phyloP scores from a whole-genome alignment of 2,888 invertebrate genomes.

The Caenorhabditis auriculariae region DNA sequence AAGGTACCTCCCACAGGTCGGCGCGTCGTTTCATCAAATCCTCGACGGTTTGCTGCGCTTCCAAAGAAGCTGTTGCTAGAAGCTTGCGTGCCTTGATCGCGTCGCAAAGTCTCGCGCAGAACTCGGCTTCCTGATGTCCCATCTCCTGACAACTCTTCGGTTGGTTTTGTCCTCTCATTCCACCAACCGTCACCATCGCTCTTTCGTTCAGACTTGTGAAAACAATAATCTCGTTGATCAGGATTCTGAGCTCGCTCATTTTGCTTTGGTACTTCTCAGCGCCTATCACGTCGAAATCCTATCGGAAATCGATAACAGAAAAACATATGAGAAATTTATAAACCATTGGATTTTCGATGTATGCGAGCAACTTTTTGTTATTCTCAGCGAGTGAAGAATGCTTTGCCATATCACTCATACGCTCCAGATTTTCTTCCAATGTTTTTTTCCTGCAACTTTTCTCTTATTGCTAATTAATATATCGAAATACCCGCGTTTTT shows the following conservation, averaged over 20 bases:
- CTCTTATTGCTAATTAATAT: too few relatives aligned
- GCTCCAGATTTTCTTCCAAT: too few relatives aligned
- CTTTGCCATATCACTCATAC: too few relatives aligned
- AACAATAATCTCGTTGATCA: constrained; percentile 26
- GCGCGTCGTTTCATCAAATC: constrained; percentile 14
- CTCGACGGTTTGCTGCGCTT: constrained; percentile 16
- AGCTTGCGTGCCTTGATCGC: constrained; percentile 4
- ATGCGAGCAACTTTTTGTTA: too few relatives aligned
- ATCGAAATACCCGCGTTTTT: neutral
- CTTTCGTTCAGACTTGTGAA: constrained; percentile 25
- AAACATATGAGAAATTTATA: too few relatives aligned
- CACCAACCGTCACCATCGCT: constrained; percentile 16
- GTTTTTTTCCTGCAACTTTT: too few relatives aligned
- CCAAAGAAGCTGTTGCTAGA: constrained; percentile 2
- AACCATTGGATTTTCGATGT: too few relatives aligned
- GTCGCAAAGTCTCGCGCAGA: constrained; percentile 16
- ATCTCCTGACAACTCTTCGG: constrained; percentile 10
- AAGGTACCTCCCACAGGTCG: constrained; percentile 21
- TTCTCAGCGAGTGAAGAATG: too few relatives aligned
- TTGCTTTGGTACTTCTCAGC: constrained; percentile 18
- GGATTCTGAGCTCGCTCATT: constrained; percentile 20
- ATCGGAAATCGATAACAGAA: too few relatives aligned
- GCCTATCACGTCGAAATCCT: constrained; percentile 21
- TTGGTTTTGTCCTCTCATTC: neutral
- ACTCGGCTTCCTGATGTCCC: constrained; percentile 24